phyloP scores from a whole-genome alignment of 1,140 invertebrate species.

The Neodiprion lecontei region DNA sequence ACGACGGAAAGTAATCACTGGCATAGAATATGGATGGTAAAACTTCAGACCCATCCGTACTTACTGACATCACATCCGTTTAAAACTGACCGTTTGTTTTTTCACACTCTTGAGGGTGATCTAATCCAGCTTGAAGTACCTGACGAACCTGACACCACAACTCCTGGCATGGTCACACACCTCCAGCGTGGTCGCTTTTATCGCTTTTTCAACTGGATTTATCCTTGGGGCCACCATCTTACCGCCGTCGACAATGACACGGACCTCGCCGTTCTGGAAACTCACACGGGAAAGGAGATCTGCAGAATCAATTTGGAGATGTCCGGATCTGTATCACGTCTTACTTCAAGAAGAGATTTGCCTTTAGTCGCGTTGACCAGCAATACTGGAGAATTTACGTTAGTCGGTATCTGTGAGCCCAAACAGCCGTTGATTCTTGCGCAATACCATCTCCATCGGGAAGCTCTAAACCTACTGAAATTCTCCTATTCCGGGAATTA shows the following conservation, averaged over 20 bases:
- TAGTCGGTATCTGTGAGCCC: conserved; percentile 36
- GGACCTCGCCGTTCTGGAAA: conserved; percentile 39
- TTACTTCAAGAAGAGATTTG: conserved; percentile 43
- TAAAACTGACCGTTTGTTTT: conserved; percentile 42
- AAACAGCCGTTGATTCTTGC: conserved; percentile 35
- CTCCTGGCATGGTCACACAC: conserved; percentile 19
- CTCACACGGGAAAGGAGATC: conserved; percentile 33
- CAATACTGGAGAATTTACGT: conserved; percentile 40
- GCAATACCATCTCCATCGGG: conserved; percentile 35
- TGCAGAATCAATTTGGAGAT: conserved; percentile 31
- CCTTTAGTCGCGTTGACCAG: conserved; percentile 43
- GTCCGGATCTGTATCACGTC: conserved; percentile 30
- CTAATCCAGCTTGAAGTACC: conserved; percentile 40
- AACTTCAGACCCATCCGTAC: conserved; percentile 32
- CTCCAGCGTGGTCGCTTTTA: conserved; percentile 36
- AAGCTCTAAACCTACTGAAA: conserved; percentile 45
- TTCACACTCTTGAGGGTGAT: conserved; percentile 43
- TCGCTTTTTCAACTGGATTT: conserved; percentile 43
- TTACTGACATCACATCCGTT: conserved; percentile 36
- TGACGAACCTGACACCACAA: neutral
- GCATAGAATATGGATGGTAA: conserved; percentile 38
- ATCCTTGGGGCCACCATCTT: conserved; percentile 51
- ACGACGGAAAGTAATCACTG: conserved; percentile 27
- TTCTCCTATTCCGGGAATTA: conserved; percentile 50
- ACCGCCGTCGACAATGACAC: conserved; percentile 30